Conservation (phyloP, 2,888 invertebrate species). For the Rotaria sp. region DNA sequence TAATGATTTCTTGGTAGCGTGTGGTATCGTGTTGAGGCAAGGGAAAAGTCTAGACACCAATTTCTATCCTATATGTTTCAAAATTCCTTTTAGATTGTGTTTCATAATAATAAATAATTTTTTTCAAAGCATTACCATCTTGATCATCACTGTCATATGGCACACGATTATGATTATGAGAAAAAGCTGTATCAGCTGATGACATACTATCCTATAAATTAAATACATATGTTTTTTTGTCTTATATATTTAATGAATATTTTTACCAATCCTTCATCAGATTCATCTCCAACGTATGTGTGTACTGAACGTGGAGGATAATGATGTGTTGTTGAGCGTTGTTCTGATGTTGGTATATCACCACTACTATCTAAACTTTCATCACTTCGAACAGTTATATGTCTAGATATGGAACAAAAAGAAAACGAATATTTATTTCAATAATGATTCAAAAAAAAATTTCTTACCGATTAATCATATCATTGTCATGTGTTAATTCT, state of each 20-base stretch:
- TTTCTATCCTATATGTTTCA: too few relatives aligned
- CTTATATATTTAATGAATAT: neutral
- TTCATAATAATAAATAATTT: too few relatives aligned
- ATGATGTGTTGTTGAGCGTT: neutral
- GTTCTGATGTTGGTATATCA: neutral
- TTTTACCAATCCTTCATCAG: slow-evolving; percentile 18
- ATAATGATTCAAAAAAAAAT: neutral
- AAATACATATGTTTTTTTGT: neutral
- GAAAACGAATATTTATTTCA: too few relatives aligned
- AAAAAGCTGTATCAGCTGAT: slow-evolving; percentile 14
- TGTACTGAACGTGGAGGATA: neutral
- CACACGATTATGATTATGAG: neutral
- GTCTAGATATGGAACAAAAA: neutral
- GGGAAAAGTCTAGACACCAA: too few relatives aligned
- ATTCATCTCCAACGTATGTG: neutral
- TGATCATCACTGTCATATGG: slow-evolving; percentile 25
- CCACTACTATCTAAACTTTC: slow-evolving; percentile 23
- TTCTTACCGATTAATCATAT: neutral
- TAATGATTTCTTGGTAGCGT: too few relatives aligned
- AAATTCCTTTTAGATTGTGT: too few relatives aligned
- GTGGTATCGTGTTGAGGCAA: too few relatives aligned
- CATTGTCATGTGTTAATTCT: neutral
- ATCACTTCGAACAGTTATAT: neutral
- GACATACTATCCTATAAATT: slow-evolving; percentile 22
- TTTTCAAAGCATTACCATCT: neutral